Evolutionary conservation across 2,113 vertebrate genomes (phyloP), one percentile per base, ranked within the genome.

Genomic region (Coreoperca whiteheadi): DNA sequence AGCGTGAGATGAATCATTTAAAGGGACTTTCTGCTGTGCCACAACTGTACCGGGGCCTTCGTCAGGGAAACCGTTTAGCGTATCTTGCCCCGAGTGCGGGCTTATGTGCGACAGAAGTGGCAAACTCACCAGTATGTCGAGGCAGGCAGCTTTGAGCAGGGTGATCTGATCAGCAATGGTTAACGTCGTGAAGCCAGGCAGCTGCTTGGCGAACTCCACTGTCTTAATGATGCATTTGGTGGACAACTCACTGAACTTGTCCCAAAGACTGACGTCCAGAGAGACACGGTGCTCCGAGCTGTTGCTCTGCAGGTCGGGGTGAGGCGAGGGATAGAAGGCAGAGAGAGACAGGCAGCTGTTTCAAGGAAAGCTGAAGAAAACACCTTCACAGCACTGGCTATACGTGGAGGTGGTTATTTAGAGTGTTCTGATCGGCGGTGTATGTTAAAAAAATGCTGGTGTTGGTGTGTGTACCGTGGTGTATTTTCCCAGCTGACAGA

Each of bases 221-320:
- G 95, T 95, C 88, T 95, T 95, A 15, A 95, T 95, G 79, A 95
- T 95, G 82, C 94, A 95, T 80, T 95, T 95, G 53, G 95, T 95
- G 84, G 95, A 95, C 11, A 95, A 81, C 57, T 95, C 95, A 2
- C 94, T 95, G 90, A 95, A 95, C 80, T 95, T 95, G 71, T 95
- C 95, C 95, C 95, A 95, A 1, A 95, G 92, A 41, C 78, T 93
- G 43, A 95, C 93, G 0, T 95, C 95, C 76, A 95, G 93, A 21
- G 95, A 32, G 12, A 95, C 95, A 0, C 95, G 89, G 4, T 94
- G 93, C 65, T 95, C 95, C 0, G 94, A 69, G 64, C 95, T 95
- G 93, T 95, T 93, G 79, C 32, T 94, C 95, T 95, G 80, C 32
- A 67, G 30, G 59, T 43, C 12, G 8, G 8, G 32, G 39, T 6